These are phyloP conservation scores for Silurus aristotelis DNA, from an alignment of 2,797 vertebrate genomes.

Conservation along the genomic window DNA sequence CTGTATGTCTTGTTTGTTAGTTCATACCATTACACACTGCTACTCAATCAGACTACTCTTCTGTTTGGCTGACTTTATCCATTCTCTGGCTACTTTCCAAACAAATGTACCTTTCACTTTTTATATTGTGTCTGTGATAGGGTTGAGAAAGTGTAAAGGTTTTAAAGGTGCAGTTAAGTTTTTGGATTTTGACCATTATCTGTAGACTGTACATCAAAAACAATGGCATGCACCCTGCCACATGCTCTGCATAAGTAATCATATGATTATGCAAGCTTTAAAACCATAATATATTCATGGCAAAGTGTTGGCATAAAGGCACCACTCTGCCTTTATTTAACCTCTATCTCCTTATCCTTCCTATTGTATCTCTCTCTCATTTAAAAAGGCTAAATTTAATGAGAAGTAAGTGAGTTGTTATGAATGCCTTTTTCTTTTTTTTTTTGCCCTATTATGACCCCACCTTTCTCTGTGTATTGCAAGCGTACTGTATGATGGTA, in stretches of 20 bases:
- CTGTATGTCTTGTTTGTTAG: not conserved
- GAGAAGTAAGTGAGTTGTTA: slow-evolving; percentile 13
- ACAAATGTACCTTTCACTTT: not conserved
- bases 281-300: slow-evolving; percentile 31
- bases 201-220: slow-evolving; percentile 3
- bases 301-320: not conserved
- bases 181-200: not conserved
- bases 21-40: not conserved
- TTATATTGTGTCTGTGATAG: not conserved
- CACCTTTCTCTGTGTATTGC: not conserved
- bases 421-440: slow-evolving; percentile 24
- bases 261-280: slow-evolving; percentile 23
- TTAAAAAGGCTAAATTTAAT: slow-evolving; percentile 31
- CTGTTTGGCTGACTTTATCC: not conserved
- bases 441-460: not conserved
- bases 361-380: slow-evolving; percentile 28
- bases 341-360: not conserved
- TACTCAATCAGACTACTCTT: not conserved
- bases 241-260: slow-evolving; percentile 30
- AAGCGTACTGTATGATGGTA: slow-evolving; percentile 39
- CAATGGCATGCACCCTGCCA: not conserved
- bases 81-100: not conserved
- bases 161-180: not conserved
- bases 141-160: not conserved
- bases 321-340: slow-evolving; percentile 13